Percentiles rank a stretch among this genome's conserved stretches.
phyloP scores from a whole-genome alignment of 64 coral and sea anemone species.

The Montipora capricornis region DNA sequence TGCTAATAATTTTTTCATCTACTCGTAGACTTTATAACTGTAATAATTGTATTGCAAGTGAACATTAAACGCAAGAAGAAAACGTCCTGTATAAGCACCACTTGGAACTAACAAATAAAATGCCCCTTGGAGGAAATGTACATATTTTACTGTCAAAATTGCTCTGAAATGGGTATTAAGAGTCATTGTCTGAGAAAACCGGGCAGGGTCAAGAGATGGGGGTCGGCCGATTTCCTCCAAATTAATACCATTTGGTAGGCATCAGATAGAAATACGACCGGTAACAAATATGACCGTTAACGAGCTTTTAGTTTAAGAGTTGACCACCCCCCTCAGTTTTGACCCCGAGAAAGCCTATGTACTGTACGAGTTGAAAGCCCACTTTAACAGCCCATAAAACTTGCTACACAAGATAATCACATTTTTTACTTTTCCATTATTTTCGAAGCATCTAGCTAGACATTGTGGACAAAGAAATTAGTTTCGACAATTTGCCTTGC shows the following conservation, averaged over 20 bases:
- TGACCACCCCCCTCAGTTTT: slow-evolving; percentile 31
- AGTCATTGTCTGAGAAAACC: slow-evolving; percentile 16
- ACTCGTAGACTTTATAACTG: no score
- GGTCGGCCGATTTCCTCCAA: slow-evolving; percentile 43
- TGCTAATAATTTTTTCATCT: no score
- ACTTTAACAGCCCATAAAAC: neutral
- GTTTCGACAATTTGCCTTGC: neutral
- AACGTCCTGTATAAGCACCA: no score
- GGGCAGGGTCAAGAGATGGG: slow-evolving; percentile 34
- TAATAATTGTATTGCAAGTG: no score
- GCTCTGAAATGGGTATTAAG: neutral
- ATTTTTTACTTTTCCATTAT: neutral
- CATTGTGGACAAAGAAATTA: slow-evolving; percentile 1
- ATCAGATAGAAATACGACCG: slow-evolving; percentile 38
- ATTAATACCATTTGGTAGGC: slow-evolving; percentile 33
- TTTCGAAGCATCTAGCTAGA: neutral
- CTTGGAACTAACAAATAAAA: no score
- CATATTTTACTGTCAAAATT: no score
- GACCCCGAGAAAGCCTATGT: slow-evolving; percentile 2
- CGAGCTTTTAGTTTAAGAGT: slow-evolving; percentile 34
- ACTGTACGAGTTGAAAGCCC: neutral
- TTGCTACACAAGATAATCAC: neutral
- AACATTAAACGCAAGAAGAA: no score
- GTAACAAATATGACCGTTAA: slow-evolving; percentile 19
- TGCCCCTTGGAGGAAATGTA: no score